Conservation (phyloP, 1,140 invertebrate genomes). For the Drosophila ercepeae region DNA sequence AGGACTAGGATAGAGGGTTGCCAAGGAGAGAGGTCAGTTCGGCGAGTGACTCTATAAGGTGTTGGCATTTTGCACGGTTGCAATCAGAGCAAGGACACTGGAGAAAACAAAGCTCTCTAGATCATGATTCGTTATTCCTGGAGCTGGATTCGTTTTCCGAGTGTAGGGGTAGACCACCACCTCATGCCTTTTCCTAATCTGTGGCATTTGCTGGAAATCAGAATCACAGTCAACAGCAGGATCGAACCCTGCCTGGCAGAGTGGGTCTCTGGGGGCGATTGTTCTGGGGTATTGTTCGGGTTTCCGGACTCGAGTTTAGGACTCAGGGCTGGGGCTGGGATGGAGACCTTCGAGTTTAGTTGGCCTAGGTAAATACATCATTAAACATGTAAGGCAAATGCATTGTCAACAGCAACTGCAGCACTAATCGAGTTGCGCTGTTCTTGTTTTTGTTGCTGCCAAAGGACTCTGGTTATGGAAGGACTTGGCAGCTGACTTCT, state of each 20-base stretch:
- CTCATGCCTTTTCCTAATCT: neutral
- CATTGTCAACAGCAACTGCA: slow-evolving; percentile 74
- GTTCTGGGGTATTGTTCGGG: neutral
- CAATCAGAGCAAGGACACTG: slow-evolving; percentile 44
- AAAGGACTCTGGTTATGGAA: neutral
- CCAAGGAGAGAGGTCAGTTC: neutral
- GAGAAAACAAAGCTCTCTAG: neutral
- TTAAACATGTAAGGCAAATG: slow-evolving; percentile 80
- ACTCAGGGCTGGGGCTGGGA: neutral
- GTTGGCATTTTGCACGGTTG: slow-evolving; percentile 71
- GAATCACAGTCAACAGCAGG: neutral
- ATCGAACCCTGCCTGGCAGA: neutral
- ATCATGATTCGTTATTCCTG: too few relatives aligned
- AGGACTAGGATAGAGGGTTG: too few relatives aligned
- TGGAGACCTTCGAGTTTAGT: slow-evolving; percentile 74
- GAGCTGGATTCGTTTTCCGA: too few relatives aligned
- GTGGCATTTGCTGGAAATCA: slow-evolving; percentile 4
- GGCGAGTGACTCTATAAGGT: slow-evolving; percentile 42
- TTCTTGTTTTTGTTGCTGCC: slow-evolving; percentile 26
- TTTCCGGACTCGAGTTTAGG: neutral
- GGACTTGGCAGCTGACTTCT: slow-evolving; percentile 37
- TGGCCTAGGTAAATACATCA: slow-evolving; percentile 79
- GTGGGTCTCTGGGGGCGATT: slow-evolving; percentile 1
- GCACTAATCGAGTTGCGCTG: slow-evolving; percentile 60
- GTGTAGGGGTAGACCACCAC: too few relatives aligned